Evolutionary conservation across 2,797 vertebrate genomes (phyloP), one percentile per base, ranked within the genome.

Genomic region (Cossypha polioptera): DNA sequence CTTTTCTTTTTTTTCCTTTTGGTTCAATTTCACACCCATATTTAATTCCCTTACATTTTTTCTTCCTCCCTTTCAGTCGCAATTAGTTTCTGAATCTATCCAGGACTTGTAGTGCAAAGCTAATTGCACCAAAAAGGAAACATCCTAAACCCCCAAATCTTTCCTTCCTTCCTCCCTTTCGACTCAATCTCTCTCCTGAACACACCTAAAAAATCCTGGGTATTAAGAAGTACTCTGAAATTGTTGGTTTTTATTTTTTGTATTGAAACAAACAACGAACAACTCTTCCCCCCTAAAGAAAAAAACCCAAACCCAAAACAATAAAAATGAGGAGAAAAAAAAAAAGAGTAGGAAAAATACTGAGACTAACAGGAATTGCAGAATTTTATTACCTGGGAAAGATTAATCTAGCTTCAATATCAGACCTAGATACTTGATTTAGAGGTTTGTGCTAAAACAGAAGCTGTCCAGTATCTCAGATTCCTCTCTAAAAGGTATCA

Each of bases 1-100:
- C 20, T 63, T 79, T 72, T 55, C 10, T 80, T 61, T 88, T n/a
- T 75, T 51, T 51, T 88, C 9, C 18, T 90, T 93, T 83, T 83
- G 22, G 53, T 88, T 89, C 86, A 83, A 92, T 96, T 94, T 93
- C 85, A 91, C 68, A 86, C 75, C 53, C 61, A 19, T 72, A 47
- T 92, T 88, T 95, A 88, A 81, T 94, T 96, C 80, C 61, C 43
- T 82, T 95, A 86, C 61, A 63, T 87, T 92, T 94, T 88, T 42
- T 78, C 59, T 78, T 22, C 35, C 71, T 79, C 45, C 16, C 21
- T 95, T 90, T 92, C 57, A 81, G 42, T 83, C 43, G 31, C 6
- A 1, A 28, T 76, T 65, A 71, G 43, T 72, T 89, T 94, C n/a
- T 96, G 68, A 93, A 66, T 90, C 74, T 67, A 1, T 81, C 51